A percentile compares a stretch with the other conserved stretches of the same genome.
Evolutionary conservation across 2,113 vertebrate genomes (phyloP).

Genomic region (Podarcis muralis): DNA sequence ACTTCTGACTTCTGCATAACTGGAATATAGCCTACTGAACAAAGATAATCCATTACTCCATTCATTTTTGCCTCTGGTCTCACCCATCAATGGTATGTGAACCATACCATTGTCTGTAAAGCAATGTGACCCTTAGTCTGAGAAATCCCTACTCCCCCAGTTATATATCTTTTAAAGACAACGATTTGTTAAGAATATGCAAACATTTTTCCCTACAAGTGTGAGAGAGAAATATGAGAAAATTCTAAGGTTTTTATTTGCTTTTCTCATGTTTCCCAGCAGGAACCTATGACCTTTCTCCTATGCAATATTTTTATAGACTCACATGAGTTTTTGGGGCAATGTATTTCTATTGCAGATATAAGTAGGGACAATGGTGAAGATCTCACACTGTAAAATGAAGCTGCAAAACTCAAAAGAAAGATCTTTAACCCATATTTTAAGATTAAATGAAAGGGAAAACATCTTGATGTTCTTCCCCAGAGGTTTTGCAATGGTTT

Average conservation of each 20-base stretch:
- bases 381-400: background rate
- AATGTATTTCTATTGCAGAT: background rate
- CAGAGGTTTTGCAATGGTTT: background rate
- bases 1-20: too few relatives aligned
- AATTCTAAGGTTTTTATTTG: background rate
- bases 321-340: background rate
- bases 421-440: constrained; percentile 16
- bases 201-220: background rate
- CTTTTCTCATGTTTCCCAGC: background rate
- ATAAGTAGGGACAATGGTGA: background rate
- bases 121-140: background rate
- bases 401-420: background rate
- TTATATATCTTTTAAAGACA: background rate
- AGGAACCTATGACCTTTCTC: background rate
- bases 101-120: background rate
- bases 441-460: constrained; percentile 18
- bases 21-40: background rate
- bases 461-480: background rate
- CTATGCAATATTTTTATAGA: background rate
- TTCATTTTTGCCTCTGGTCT: background rate
- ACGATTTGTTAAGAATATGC: background rate
- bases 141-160: background rate
- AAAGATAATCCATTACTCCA: background rate
- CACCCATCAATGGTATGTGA: background rate
- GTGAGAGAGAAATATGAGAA: background rate